Conservation (phyloP, 2,888 invertebrate genomes). For the Nymphalis c-album region DNA sequence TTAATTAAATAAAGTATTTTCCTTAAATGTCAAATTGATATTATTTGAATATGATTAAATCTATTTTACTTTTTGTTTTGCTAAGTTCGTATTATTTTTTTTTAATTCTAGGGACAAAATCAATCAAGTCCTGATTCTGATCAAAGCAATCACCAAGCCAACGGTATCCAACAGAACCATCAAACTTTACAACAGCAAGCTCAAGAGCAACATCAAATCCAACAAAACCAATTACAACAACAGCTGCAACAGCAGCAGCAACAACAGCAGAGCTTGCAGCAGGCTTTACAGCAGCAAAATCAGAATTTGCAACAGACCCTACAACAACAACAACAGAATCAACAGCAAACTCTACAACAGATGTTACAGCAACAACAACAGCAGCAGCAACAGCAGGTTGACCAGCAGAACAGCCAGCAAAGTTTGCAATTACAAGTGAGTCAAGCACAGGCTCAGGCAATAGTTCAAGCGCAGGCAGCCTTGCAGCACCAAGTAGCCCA, state of each 20-base stretch:
- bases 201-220: conserved; percentile 62
- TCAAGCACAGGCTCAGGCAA: conserved; percentile 73
- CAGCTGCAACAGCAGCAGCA: conserved; percentile 67
- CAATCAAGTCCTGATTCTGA: conserved; percentile 73
- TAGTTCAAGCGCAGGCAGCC: conserved; percentile 72
- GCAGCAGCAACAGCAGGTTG: conserved; percentile 56
- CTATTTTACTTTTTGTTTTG: too few species aligned
- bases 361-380: conserved; percentile 56
- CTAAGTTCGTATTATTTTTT: neutral
- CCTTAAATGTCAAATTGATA: too few species aligned
- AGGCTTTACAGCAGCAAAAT: conserved; percentile 58
- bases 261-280: conserved; percentile 60
- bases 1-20: too few species aligned
- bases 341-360: conserved; percentile 60
- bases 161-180: conserved; percentile 71
- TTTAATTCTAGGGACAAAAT: conserved; percentile 77
- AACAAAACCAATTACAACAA: conserved; percentile 64
- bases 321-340: conserved; percentile 54
- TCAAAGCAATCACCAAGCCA: conserved; percentile 73
- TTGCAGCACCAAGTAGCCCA: conserved; percentile 75
- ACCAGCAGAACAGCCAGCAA: conserved; percentile 58
- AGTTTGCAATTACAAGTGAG: conserved; percentile 71
- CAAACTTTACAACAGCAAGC: conserved; percentile 65
- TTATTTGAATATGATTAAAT: too few species aligned
- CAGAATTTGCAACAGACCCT: conserved; percentile 73